Evolutionary conservation across 2,888 invertebrate species (phyloP), one percentile per base, ranked within the genome.

Genomic region (Incurvaria masculella): DNA sequence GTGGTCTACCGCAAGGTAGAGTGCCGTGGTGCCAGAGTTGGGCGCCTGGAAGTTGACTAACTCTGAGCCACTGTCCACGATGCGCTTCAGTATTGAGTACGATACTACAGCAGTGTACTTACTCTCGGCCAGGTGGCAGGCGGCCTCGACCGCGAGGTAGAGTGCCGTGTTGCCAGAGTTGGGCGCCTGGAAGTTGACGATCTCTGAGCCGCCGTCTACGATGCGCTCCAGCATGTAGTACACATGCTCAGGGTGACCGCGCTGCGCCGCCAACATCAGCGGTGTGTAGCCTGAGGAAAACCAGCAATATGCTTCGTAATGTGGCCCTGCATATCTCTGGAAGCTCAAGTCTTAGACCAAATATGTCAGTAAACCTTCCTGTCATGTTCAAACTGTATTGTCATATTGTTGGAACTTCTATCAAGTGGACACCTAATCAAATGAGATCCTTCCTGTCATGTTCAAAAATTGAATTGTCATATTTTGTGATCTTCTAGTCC

Each of bases 161-260:
- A 82, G 49, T 0, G 81, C 76, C 0, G 81, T 79, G 48, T 75
- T 64, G 21, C 82, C 82, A 49, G 72, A 64, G 47, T 66, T 78
- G 41, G 74, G 70, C 64, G 71, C 72, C 20, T 54, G 53, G 1
- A 62, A 44, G 55, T 81, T 73, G 1, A 70, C 52, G 14, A n/a
- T 3, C 11, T 33, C 33, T n/a, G n/a, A n/a, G 33, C 33, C 14
- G 0, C 65, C 55, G 2, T 58, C 48, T 0, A 73, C 69, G 0
- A 63, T 59, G 1, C 61, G 57, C 0, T 64, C 57, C 1, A 72
- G 47, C 2, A 81, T 52, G 0, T 65, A 41, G 11, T 61, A 52
- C 0, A 73, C 78, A 40, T 68, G 69, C 2, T 63, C 61, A 20
- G 63, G 59, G 5, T 57, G 57, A 0, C 70, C 69, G 2, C 63